Conservation (phyloP, 2,113 vertebrate species). For the Catharus minimus region DNA sequence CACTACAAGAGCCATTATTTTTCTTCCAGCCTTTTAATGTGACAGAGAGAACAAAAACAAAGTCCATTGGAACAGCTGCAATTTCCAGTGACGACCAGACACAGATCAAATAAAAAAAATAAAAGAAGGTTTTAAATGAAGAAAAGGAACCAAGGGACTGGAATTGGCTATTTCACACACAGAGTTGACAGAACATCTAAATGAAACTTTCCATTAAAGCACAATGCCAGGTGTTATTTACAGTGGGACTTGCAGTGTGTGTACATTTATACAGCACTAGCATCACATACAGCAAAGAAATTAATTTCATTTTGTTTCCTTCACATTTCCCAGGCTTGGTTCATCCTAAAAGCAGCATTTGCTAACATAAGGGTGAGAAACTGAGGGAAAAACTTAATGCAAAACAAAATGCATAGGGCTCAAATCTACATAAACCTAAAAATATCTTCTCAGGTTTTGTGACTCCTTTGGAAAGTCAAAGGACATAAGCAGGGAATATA, state of each 20-base stretch:
- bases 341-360: constrained; percentile 23
- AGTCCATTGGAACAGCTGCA: constrained; percentile 22
- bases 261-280: not conserved
- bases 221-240: not conserved
- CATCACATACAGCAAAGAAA: not conserved
- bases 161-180: constrained; percentile 33
- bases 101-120: not conserved
- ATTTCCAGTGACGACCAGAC: constrained; percentile 38
- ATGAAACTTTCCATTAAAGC: not conserved
- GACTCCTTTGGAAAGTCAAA: constrained; percentile 15
- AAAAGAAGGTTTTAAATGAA: not conserved
- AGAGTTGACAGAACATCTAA: constrained; percentile 6
- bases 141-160: not conserved
- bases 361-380: not conserved
- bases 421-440: not conserved
- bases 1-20: not conserved
- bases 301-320: not conserved
- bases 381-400: not conserved
- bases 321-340: not conserved
- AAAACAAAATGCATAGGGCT: not conserved
- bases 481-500: not conserved
- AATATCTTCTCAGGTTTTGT: not conserved
- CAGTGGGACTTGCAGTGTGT: constrained; percentile 18
- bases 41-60: constrained; percentile 42
- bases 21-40: constrained; percentile 54